phyloP scores from a whole-genome alignment of 64 coral and sea anemone genomes.

The Exaiptasia diaphana region DNA sequence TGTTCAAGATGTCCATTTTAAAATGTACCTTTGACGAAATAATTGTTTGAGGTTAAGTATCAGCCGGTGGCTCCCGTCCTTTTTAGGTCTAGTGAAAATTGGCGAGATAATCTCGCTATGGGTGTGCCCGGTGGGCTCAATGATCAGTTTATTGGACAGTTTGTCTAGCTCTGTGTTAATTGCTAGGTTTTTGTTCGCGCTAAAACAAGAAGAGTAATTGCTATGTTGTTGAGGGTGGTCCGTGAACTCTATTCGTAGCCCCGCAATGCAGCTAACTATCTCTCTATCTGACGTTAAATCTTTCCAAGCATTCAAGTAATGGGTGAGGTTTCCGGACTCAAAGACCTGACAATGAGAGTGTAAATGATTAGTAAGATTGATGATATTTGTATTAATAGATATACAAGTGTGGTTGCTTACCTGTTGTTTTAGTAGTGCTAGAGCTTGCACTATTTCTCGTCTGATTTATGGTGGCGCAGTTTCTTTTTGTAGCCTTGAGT shows the following conservation, averaged over 20 bases:
- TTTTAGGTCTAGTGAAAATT: conserved; percentile 33
- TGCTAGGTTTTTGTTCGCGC: background rate
- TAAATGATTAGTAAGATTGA: too few species aligned
- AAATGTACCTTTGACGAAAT: background rate
- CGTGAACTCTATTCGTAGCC: background rate
- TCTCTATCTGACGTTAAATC: background rate
- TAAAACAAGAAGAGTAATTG: background rate
- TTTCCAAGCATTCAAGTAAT: background rate
- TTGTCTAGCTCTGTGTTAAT: conserved; percentile 13
- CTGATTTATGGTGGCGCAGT: background rate
- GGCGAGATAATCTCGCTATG: background rate
- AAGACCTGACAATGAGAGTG: too few species aligned
- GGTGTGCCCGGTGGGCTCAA: background rate
- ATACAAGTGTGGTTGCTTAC: too few species aligned
- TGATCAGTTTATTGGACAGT: background rate
- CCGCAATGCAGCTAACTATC: too few species aligned
- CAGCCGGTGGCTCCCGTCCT: conserved; percentile 11
- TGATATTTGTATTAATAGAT: too few species aligned
- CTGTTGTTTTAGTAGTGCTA: background rate
- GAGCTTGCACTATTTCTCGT: background rate
- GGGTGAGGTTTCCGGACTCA: too few species aligned
- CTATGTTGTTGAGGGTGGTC: background rate
- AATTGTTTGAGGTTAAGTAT: background rate
- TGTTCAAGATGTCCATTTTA: background rate
- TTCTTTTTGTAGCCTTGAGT: background rate